Evolutionary conservation across 2,797 vertebrate species (phyloP), one percentile per base, ranked within the genome.

Genomic region (Simalia tracyae): DNA sequence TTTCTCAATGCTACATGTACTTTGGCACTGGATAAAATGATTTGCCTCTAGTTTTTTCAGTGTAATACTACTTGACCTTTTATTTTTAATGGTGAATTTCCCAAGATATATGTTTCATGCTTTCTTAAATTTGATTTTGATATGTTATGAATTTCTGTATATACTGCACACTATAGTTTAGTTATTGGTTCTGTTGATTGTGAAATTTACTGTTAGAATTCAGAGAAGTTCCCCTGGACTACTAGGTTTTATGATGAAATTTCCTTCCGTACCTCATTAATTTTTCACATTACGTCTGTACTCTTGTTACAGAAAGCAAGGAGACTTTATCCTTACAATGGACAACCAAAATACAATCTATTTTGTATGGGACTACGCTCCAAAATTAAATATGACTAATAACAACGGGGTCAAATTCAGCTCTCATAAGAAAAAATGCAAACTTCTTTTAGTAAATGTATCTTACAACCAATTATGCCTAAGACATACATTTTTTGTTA

Each of bases 201-300:
- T 64, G 89, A 89, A 46, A 91, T 85, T 93, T 88, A 22, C 1
- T 22, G 2, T 92, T 86, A 76, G 59, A 87, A 86, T 93, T 76
- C 89, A 91, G 46, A 86, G 31, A 88, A 7, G 64, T 88, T 72
- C 88, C 91, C 68, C 36, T 88, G 60, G 26, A 92, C 85, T 68
- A 60, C 60, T 92, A 10, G 92, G 0, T 93, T 92, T 60, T 91
- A 22, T 90, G 90, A 57, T 26, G 10, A 60, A 36, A 19, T 88
- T 93, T 92, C 26, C 54, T 87, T 87, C 95, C 85, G 57, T 93
- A 66, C 92, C 94, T 63, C 1, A 95, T 95, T 90, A 86, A 92
- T 95, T 93, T 96, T 96, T 92, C 50, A 90, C 93, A 56, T 54
- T 88, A 12, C 3, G 57, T 92, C 87, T 92, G 31, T 89, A 64